Evolutionary conservation across 2,113 vertebrate genomes (phyloP).

Genomic region (Rhynchopsitta pachyrhyncha): DNA sequence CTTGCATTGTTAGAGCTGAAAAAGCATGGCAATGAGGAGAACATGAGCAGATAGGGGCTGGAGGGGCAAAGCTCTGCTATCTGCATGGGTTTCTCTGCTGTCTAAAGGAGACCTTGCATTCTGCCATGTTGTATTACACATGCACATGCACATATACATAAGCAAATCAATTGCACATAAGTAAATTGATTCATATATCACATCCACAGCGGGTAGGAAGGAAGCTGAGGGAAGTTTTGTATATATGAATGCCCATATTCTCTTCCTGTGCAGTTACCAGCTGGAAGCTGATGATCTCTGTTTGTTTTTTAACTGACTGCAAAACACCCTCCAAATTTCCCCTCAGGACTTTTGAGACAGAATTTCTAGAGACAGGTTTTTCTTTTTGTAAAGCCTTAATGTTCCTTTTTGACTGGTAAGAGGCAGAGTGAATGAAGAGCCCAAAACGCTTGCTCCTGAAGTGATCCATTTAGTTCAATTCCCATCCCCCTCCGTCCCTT

Average conservation of each 20-base stretch:
- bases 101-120: not conserved
- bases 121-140: not conserved
- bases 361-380: not conserved
- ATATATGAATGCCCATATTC: not conserved
- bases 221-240: not conserved
- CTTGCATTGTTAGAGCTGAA: not conserved
- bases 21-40: not conserved
- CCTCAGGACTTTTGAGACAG: constrained; percentile 4
- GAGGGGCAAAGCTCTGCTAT: not conserved
- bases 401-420: not conserved
- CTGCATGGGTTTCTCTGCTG: not conserved
- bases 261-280: not conserved
- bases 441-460: constrained; percentile 11
- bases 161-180: not conserved
- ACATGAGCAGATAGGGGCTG: not conserved
- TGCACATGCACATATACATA: not conserved
- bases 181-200: not conserved
- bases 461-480: constrained; percentile 3
- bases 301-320: not conserved
- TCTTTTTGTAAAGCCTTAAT: not conserved
- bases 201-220: not conserved
- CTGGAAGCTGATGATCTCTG: not conserved
- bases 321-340: not conserved
- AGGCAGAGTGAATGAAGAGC: not conserved
- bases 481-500: not conserved